These are phyloP conservation scores for Ctenomys sociabilis DNA, from an alignment of 2,113 vertebrate species.

Conservation along the genomic window DNA sequence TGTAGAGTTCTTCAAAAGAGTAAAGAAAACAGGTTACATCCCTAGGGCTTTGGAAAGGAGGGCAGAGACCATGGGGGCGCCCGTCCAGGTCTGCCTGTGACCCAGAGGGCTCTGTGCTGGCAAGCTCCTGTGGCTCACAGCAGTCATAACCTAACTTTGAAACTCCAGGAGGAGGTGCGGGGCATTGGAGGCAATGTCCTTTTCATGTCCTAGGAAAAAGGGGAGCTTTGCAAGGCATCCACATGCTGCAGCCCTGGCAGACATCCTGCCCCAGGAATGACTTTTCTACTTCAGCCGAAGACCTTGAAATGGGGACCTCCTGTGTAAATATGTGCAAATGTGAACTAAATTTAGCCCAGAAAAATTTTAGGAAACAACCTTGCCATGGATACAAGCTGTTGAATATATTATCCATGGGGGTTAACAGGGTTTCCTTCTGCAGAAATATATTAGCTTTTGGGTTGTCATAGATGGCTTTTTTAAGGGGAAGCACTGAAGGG, in stretches of 20 bases:
- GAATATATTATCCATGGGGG: constrained; percentile 86
- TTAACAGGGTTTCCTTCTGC: constrained; percentile 85
- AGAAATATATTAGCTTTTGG: no score
- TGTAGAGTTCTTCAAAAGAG: constrained; percentile 36
- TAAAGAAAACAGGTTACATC: constrained; percentile 62
- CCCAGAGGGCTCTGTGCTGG: constrained; percentile 13
- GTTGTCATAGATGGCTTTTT: no score
- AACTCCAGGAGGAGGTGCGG: constrained; percentile 68
- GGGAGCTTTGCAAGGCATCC: background rate
- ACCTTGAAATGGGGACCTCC: constrained; percentile 84
- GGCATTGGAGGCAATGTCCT: constrained; percentile 57
- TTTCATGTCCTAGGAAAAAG: constrained; percentile 60
- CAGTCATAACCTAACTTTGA: constrained; percentile 47
- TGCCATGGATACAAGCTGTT: constrained; percentile 79
- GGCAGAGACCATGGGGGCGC: constrained; percentile 20
- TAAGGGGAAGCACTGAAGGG: constrained; percentile 83
- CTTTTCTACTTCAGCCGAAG: constrained; percentile 75
- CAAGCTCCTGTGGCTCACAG: constrained; percentile 59
- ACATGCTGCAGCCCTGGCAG: constrained; percentile 54
- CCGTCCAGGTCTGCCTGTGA: constrained; percentile 8
- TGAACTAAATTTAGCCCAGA: constrained; percentile 85
- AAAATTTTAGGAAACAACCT: constrained; percentile 85
- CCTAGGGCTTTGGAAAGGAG: constrained; percentile 58
- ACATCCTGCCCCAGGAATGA: constrained; percentile 78
- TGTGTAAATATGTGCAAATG: constrained; percentile 85